Evolutionary conservation across 2,113 vertebrate species (phyloP).

Genomic region (Pomatostomus ruficeps): DNA sequence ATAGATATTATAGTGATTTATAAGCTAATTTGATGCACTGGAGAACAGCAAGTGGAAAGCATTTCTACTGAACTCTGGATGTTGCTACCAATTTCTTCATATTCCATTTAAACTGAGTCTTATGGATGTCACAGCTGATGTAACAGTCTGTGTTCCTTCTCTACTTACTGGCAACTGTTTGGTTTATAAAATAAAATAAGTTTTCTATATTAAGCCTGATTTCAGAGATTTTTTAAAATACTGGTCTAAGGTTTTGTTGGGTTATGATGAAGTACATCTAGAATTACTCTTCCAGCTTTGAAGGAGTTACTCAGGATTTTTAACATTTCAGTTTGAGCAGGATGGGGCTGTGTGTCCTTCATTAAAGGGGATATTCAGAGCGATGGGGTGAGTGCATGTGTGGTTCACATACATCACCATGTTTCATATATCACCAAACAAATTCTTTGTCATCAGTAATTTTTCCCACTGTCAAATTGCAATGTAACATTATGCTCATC

Average conservation of each 20-base stretch:
- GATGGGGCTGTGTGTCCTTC: not conserved
- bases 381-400: not conserved
- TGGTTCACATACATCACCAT: not conserved
- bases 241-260: not conserved
- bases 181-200: not conserved
- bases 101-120: not conserved
- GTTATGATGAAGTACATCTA: not conserved
- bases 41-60: not conserved
- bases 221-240: not conserved
- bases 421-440: not conserved
- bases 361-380: not conserved
- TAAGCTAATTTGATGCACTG: not conserved
- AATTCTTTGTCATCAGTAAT: not conserved
- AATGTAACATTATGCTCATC: not conserved
- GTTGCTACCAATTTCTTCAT: not conserved
- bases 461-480: not conserved
- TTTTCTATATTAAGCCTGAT: not conserved
- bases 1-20: not conserved
- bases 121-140: not conserved
- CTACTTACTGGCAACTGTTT: not conserved
- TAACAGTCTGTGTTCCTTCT: not conserved
- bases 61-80: not conserved
- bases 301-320: not conserved
- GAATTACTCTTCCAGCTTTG: not conserved
- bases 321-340: not conserved